phyloP scores from a whole-genome alignment of 2,113 vertebrate genomes.

The Crocuta crocuta region DNA sequence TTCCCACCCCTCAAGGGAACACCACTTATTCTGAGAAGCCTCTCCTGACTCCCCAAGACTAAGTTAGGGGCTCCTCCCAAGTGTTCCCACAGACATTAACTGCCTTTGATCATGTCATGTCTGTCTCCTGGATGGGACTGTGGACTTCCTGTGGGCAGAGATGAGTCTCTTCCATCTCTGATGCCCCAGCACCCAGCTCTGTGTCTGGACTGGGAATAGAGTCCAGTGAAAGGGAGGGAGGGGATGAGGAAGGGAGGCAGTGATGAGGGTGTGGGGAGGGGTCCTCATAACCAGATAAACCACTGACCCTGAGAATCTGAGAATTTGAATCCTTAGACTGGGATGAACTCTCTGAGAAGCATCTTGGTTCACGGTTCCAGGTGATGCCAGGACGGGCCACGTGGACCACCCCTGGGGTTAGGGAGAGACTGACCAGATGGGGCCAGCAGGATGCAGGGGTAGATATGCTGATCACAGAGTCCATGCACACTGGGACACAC shows the following conservation, averaged over 20 bases:
- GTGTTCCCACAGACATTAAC: too few species aligned
- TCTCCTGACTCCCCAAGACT: too few species aligned
- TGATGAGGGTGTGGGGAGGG: not conserved
- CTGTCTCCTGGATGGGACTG: not conserved
- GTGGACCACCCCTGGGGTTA: not conserved
- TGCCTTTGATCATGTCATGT: not conserved
- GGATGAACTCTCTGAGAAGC: not conserved
- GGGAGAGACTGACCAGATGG: not conserved
- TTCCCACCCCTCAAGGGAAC: not conserved
- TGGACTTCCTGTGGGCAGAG: not conserved
- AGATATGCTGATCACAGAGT: not conserved
- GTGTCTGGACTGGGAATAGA: not conserved
- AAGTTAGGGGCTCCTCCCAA: not conserved
- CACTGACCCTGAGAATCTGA: not conserved
- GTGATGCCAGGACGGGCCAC: not conserved
- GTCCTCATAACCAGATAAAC: not conserved
- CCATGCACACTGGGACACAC: not conserved
- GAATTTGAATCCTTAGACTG: not conserved
- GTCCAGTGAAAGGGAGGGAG: not conserved
- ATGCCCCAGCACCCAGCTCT: not conserved
- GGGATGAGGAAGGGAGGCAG: accelerated
- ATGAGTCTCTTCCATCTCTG: not conserved
- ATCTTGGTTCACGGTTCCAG: not conserved
- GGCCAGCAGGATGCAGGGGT: not conserved
- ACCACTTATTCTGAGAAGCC: not conserved